A percentile compares a stretch with the other conserved stretches of the same genome.
These are phyloP conservation scores for Amazona finschi DNA, from an alignment of 2,797 vertebrate species.

Conservation along the genomic window DNA sequence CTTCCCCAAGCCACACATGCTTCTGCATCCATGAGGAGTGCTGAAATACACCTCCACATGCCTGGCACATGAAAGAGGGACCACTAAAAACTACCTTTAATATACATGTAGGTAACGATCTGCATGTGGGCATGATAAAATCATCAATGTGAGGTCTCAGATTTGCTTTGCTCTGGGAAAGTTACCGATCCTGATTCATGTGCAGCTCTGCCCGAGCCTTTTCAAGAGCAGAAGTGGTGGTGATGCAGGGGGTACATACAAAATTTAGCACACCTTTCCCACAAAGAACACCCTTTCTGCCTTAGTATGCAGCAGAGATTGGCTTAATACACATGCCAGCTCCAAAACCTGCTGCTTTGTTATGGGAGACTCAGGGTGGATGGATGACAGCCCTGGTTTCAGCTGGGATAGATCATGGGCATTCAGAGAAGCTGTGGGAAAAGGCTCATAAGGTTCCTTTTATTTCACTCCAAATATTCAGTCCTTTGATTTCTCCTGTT, in stretches of 20 bases:
- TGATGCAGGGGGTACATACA: neutral
- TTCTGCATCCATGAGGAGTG: neutral
- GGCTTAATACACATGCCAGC: neutral
- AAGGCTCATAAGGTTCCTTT: neutral
- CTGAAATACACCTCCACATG: neutral
- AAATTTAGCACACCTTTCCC: neutral
- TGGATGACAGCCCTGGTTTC: neutral
- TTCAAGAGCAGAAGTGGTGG: neutral
- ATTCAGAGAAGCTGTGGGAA: neutral
- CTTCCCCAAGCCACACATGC: neutral
- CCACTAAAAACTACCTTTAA: neutral
- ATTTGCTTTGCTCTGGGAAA: neutral
- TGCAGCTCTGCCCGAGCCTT: neutral
- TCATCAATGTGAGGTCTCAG: neutral
- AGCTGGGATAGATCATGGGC: neutral
- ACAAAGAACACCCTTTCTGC: neutral
- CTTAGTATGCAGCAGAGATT: neutral
- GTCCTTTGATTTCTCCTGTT: neutral
- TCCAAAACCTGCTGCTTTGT: neutral
- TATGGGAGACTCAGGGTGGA: neutral
- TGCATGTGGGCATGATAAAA: neutral
- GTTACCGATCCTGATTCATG: neutral
- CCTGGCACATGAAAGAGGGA: neutral
- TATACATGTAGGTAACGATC: neutral
- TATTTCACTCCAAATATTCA: neutral